Percentiles rank a stretch among this genome's conserved stretches.
phyloP scores from a whole-genome alignment of 2,113 vertebrate species.

The Symphodus melops region DNA sequence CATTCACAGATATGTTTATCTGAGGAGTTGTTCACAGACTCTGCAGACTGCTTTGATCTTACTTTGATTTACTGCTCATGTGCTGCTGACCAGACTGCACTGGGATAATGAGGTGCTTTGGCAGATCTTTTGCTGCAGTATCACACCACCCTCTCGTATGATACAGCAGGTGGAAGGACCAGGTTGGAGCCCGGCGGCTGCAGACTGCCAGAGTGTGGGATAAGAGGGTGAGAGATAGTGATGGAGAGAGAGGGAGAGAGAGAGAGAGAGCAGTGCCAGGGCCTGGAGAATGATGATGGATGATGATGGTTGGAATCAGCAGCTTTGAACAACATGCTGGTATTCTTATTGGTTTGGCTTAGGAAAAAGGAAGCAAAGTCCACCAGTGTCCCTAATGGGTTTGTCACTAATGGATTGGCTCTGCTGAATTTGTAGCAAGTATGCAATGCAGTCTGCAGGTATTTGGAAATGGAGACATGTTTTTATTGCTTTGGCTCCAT shows the following conservation, averaged over 20 bases:
- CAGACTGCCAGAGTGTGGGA: constrained; percentile 39
- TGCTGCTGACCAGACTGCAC: constrained; percentile 5
- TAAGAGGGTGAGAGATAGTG: constrained; percentile 8
- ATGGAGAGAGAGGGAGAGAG: constrained; percentile 4
- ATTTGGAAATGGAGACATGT: neutral
- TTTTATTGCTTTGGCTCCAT: neutral
- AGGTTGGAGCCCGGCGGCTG: constrained; percentile 26
- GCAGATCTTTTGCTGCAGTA: constrained; percentile 19
- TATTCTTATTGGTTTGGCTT: constrained; percentile 53
- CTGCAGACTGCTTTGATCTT: constrained; percentile 11
- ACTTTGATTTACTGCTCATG: neutral
- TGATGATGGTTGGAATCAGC: constrained; percentile 51
- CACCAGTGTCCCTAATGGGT: constrained; percentile 37
- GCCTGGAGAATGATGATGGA: constrained; percentile 61
- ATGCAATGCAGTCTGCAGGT: neutral
- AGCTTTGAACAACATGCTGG: constrained; percentile 38
- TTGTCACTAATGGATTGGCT: constrained; percentile 37
- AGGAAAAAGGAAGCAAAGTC: constrained; percentile 27
- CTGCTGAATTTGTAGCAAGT: constrained; percentile 10
- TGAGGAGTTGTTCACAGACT: neutral
- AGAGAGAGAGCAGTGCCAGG: constrained; percentile 30
- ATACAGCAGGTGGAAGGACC: constrained; percentile 50
- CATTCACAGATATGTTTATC: neutral
- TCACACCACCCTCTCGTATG: constrained; percentile 13
- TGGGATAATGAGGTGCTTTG: constrained; percentile 26